Percentiles rank a stretch among this genome's conserved stretches.
Conservation (phyloP, 2,113 vertebrate species). For the Coturnix japonica region DNA sequence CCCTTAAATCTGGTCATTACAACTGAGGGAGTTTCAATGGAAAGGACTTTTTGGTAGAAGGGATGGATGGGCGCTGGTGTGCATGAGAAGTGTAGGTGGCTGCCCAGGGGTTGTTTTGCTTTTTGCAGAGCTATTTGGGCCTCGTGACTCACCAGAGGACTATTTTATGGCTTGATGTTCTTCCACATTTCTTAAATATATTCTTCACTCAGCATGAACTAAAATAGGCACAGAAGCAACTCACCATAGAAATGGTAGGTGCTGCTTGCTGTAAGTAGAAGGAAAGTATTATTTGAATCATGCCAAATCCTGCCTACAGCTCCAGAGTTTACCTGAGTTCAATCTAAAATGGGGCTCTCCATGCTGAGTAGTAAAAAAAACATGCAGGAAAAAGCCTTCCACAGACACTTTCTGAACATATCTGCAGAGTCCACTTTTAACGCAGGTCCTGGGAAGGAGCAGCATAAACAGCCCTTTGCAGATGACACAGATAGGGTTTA, state of each 20-base stretch:
- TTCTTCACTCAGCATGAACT: conserved; percentile 10
- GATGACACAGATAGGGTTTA: not conserved
- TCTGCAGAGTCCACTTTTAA: not conserved
- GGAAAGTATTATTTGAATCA: conserved; percentile 15
- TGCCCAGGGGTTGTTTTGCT: not conserved
- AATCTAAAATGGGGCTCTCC: not conserved
- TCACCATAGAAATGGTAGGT: not conserved
- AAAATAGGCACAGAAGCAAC: conserved; percentile 22
- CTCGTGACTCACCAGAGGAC: conserved; percentile 1
- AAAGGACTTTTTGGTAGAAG: rapidly evolving
- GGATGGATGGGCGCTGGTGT: not conserved
- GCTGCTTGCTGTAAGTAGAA: conserved; percentile 9
- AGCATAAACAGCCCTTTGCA: not conserved
- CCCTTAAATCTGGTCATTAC: not conserved
- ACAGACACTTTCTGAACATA: not conserved
- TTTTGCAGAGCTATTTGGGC: not conserved
- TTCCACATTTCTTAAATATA: conserved; percentile 23
- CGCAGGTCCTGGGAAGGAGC: not conserved
- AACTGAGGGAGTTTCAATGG: not conserved
- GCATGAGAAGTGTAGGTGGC: not conserved
- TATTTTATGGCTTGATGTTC: not conserved
- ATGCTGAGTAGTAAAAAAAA: not conserved
- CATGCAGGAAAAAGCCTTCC: not conserved
- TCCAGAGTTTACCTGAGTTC: conserved; percentile 34
- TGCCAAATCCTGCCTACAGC: conserved; percentile 17